phyloP scores from a whole-genome alignment of 2,113 vertebrate species.

The Anseranas semipalmata region DNA sequence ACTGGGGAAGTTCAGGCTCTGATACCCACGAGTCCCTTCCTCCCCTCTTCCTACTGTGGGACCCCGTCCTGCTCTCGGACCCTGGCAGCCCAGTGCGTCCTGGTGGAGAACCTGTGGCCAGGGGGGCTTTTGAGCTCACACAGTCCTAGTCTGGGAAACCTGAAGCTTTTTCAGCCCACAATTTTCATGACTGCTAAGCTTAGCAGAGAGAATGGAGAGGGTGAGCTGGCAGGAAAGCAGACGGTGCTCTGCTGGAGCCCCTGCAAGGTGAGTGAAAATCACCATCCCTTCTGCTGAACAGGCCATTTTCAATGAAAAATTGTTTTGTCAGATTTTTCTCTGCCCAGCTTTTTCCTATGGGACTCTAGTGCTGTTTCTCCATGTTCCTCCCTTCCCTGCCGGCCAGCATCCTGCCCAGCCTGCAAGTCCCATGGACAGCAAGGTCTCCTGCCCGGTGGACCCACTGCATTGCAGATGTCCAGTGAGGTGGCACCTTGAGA shows the following conservation, averaged over 20 bases:
- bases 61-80: background rate
- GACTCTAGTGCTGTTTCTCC: background rate
- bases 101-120: background rate
- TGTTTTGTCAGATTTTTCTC: background rate
- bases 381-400: background rate
- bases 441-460: background rate
- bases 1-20: background rate
- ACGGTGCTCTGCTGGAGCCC: background rate
- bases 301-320: background rate
- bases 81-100: background rate
- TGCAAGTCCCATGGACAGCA: background rate
- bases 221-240: conserved; percentile 16
- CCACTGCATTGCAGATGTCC: background rate
- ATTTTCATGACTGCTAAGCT: conserved; percentile 9
- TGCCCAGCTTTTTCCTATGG: background rate
- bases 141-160: background rate
- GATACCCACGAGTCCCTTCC: background rate
- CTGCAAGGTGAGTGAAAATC: conserved; percentile 24
- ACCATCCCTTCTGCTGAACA: background rate
- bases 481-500: background rate
- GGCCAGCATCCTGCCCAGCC: background rate
- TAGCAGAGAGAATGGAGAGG: background rate
- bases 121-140: background rate
- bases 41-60: background rate
- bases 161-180: background rate